Conservation (phyloP, 2,888 invertebrate species). For the Criorhina ranunculi region DNA sequence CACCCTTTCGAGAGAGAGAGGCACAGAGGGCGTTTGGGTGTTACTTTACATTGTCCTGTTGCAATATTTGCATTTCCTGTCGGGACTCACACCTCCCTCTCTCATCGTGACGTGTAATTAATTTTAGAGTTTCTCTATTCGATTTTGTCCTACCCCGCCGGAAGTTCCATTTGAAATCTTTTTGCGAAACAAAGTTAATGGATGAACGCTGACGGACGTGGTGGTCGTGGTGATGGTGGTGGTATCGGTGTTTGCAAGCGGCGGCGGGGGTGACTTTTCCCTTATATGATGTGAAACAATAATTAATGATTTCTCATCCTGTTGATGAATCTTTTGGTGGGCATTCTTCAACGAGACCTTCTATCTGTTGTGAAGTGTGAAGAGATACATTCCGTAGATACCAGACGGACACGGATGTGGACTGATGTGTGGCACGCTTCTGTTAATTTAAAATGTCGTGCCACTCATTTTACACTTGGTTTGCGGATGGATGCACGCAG, state of each 20-base stretch:
- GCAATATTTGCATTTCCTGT: constrained; percentile 76
- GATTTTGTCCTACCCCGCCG: constrained; percentile 50
- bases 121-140: constrained; percentile 68
- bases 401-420: constrained; percentile 65
- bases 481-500: constrained; percentile 47
- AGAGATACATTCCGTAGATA: constrained; percentile 64
- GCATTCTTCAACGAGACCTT: constrained; percentile 53
- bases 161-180: constrained; percentile 72
- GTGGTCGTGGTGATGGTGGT: background rate
- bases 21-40: background rate
- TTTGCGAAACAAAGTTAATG: constrained; percentile 68
- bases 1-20: constrained; percentile 5
- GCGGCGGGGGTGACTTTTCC: constrained; percentile 49
- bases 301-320: constrained; percentile 75
- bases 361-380: constrained; percentile 69
- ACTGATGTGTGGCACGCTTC: constrained; percentile 73
- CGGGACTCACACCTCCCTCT: constrained; percentile 67
- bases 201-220: constrained; percentile 52
- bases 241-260: constrained; percentile 18
- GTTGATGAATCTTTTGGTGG: constrained; percentile 71
- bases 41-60: constrained; percentile 47
- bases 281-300: constrained; percentile 56
- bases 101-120: constrained; percentile 69
- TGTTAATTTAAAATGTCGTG: constrained; percentile 70
- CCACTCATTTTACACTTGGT: constrained; percentile 60